Conservation (phyloP, 2,888 invertebrate species). For the Serripes groenlandicus region DNA sequence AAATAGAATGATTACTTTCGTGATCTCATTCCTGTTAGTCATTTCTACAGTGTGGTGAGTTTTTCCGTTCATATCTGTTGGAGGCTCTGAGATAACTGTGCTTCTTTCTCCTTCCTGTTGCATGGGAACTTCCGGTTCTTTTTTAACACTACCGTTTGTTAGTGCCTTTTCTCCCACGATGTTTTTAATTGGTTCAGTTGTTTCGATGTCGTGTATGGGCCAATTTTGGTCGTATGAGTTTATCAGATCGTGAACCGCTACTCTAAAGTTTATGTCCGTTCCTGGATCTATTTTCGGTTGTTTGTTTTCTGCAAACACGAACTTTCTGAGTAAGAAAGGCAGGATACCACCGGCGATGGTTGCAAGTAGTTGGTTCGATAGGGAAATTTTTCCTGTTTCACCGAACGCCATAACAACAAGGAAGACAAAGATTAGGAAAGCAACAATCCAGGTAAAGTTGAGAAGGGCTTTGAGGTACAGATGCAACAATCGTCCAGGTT, state of each 20-base stretch:
- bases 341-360: slow-evolving; percentile 70
- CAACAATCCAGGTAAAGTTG: slow-evolving; percentile 51
- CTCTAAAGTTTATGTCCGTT: too few species aligned
- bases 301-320: slow-evolving; percentile 55
- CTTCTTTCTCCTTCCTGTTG: too few species aligned
- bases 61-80: too few species aligned
- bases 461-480: slow-evolving; percentile 54
- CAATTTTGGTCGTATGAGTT: not conserved
- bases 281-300: slow-evolving; percentile 33
- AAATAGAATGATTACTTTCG: too few species aligned
- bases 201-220: too few species aligned
- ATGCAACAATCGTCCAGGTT: slow-evolving; percentile 60
- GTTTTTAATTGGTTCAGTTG: too few species aligned
- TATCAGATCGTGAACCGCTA: slow-evolving; percentile 49
- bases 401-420: slow-evolving; percentile 70
- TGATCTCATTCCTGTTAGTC: too few species aligned
- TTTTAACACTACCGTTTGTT: too few species aligned
- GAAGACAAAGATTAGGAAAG: slow-evolving; percentile 68
- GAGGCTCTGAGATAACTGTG: too few species aligned
- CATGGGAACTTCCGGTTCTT: too few species aligned
- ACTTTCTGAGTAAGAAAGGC: slow-evolving; percentile 65
- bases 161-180: too few species aligned
- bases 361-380: slow-evolving; percentile 65
- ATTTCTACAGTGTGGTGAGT: too few species aligned
- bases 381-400: slow-evolving; percentile 66